Evolutionary conservation across 2,797 vertebrate genomes (phyloP).

Genomic region (Argya squamiceps): DNA sequence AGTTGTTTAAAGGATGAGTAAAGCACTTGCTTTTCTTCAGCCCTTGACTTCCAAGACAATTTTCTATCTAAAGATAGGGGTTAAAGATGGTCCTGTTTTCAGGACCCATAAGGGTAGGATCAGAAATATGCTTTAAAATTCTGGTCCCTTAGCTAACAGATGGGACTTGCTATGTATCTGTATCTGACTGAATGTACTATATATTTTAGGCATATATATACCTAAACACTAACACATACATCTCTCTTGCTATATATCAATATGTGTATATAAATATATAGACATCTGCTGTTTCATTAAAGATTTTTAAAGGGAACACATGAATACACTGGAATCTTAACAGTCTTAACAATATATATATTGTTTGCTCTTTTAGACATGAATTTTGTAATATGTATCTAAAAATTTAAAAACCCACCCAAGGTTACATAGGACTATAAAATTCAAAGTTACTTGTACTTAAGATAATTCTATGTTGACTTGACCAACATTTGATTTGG

Average conservation of each 20-base stretch:
- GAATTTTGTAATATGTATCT: not conserved
- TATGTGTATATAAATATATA: not conserved
- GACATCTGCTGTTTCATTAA: not conserved
- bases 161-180: not conserved
- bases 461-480: not conserved
- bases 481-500: not conserved
- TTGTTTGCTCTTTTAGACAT: not conserved
- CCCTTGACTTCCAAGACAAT: not conserved
- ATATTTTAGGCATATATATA: not conserved
- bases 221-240: not conserved
- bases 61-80: not conserved
- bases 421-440: not conserved
- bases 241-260: not conserved
- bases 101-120: not conserved
- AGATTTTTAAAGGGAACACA: not conserved
- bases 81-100: not conserved
- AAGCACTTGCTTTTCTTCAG: not conserved
- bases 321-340: not conserved
- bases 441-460: not conserved
- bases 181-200: not conserved
- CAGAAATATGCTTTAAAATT: not conserved
- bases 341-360: not conserved
- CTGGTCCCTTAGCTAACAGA: not conserved
- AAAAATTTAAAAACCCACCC: not conserved
- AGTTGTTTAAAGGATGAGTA: not conserved